Evolutionary conservation across 2,888 invertebrate genomes (phyloP).

Genomic region (Drepanosiphum platanoidis): DNA sequence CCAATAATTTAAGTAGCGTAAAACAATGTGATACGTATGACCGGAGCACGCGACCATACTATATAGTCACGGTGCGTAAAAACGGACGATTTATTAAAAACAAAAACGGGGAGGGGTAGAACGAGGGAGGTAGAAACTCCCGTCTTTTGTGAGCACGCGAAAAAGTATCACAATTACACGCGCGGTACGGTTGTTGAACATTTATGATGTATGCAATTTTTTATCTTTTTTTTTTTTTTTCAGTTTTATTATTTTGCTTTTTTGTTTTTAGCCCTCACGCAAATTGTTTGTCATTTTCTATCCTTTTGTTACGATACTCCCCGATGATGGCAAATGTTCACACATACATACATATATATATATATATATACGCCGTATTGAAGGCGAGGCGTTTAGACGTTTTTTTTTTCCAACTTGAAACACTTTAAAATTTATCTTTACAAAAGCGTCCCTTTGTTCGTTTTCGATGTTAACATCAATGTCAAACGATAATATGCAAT

Average conservation of each 20-base stretch:
- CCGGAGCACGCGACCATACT: neutral
- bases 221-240: neutral
- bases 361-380: neutral
- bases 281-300: neutral
- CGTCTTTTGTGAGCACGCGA: neutral
- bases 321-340: neutral
- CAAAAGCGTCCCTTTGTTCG: neutral
- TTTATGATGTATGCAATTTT: slow-evolving; percentile 21
- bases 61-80: neutral
- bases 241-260: neutral
- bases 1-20: too few species aligned
- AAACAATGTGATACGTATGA: neutral
- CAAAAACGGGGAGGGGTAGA: neutral
- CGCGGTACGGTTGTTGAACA: slow-evolving; percentile 17
- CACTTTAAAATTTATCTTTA: neutral
- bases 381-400: neutral
- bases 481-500: neutral
- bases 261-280: neutral
- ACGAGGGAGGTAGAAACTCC: too few species aligned
- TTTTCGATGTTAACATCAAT: neutral
- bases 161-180: slow-evolving; percentile 16
- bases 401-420: neutral
- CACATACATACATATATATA: neutral
- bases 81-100: slow-evolving; percentile 1
- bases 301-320: neutral